phyloP scores from a whole-genome alignment of 2,888 invertebrate species.

The Euclidia mi region DNA sequence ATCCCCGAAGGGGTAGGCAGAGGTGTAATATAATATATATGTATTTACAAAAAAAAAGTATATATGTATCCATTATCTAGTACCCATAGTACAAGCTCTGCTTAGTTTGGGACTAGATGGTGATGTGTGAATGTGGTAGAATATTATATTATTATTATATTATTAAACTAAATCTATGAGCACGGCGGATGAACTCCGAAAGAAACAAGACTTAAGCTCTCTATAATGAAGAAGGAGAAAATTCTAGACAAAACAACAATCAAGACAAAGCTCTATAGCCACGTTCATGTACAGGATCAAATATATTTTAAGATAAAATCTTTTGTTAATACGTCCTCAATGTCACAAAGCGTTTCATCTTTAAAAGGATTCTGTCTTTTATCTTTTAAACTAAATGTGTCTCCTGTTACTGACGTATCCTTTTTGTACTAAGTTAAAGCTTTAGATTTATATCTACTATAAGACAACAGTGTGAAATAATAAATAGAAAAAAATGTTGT shows the following conservation, averaged over 20 bases:
- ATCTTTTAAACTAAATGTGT: slow-evolving; percentile 10
- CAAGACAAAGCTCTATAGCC: slow-evolving; percentile 5
- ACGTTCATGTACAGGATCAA: slow-evolving; percentile 6
- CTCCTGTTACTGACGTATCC: slow-evolving; percentile 13
- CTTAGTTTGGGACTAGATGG: too few species aligned
- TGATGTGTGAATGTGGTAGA: too few species aligned
- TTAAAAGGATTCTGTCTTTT: not conserved
- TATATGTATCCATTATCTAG: too few species aligned
- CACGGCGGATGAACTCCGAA: too few species aligned
- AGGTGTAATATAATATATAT: too few species aligned
- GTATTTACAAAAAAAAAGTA: too few species aligned
- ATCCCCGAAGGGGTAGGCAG: too few species aligned
- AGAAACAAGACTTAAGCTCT: too few species aligned
- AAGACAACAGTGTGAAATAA: slow-evolving; percentile 21
- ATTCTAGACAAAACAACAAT: slow-evolving; percentile 6
- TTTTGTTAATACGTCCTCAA: not conserved
- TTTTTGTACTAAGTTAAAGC: slow-evolving; percentile 18
- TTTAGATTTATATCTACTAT: slow-evolving; percentile 44
- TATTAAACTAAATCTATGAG: too few species aligned
- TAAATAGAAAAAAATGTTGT: slow-evolving; percentile 25
- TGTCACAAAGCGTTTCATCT: not conserved
- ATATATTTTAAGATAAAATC: slow-evolving; percentile 11
- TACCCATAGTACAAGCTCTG: too few species aligned
- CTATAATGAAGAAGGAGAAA: too few species aligned
- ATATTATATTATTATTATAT: too few species aligned